Percentiles rank a stretch among this genome's conserved stretches.
phyloP scores from a whole-genome alignment of 1,140 invertebrate genomes.

The Delia radicum region DNA sequence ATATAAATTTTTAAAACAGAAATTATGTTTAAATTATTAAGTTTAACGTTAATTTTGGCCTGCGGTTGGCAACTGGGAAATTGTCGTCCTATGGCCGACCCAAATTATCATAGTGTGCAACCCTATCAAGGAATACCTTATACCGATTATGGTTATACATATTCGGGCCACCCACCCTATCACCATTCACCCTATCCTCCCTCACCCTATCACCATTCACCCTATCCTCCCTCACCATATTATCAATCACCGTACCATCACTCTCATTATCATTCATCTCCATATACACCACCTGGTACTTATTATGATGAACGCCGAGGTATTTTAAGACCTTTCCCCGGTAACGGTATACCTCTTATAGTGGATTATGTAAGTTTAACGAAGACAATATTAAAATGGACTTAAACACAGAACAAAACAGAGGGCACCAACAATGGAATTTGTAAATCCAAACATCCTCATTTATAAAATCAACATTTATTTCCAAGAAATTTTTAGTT shows the following conservation, averaged over 20 bases:
- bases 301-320: constrained; percentile 41
- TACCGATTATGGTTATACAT: not conserved
- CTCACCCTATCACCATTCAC: not conserved
- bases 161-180: not conserved
- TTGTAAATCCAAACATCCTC: no score
- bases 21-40: not conserved
- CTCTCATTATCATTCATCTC: not conserved
- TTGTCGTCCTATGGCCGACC: not conserved
- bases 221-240: not conserved
- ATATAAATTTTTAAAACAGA: not conserved
- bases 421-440: no score
- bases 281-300: constrained; percentile 33
- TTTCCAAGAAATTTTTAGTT: no score
- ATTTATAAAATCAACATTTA: no score
- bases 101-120: not conserved
- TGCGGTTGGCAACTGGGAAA: not conserved
- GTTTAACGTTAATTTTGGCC: not conserved
- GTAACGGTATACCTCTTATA: constrained; percentile 49
- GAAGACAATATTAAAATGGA: no score
- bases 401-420: no score
- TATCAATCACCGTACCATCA: not conserved
- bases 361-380: constrained; percentile 44
- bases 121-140: not conserved
- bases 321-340: constrained; percentile 43
- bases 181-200: not conserved